Percentiles rank a stretch among this genome's conserved stretches.
Evolutionary conservation across 1,140 invertebrate genomes (phyloP).

Genomic region (Dendrolimus kikuchii): DNA sequence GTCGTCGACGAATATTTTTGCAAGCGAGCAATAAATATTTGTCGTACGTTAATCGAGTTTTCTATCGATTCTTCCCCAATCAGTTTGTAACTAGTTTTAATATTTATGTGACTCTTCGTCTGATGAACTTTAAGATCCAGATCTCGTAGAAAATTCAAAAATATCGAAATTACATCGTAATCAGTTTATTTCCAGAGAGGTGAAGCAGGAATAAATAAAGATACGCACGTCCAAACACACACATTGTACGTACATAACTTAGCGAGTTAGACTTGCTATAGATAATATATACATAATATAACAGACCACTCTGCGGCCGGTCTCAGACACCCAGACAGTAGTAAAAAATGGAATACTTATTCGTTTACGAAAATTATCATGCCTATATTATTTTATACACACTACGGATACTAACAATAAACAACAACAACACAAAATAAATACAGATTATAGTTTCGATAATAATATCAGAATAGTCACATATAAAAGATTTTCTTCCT

Average conservation of each 20-base stretch:
- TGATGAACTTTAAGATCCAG: too few species aligned
- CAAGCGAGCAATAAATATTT: slow-evolving; percentile 12
- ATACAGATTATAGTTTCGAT: background rate
- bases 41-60: background rate
- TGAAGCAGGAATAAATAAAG: background rate
- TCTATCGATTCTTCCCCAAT: background rate
- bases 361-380: too few species aligned
- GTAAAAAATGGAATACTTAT: too few species aligned
- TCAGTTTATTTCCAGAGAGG: background rate
- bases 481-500: too few species aligned
- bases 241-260: background rate
- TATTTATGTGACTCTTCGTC: background rate
- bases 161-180: too few species aligned
- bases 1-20: slow-evolving; percentile 18
- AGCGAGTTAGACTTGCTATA: background rate
- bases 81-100: background rate
- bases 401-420: too few species aligned
- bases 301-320: too few species aligned
- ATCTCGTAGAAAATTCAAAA: too few species aligned
- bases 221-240: background rate
- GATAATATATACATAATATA: too few species aligned
- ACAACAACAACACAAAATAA: too few species aligned
- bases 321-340: background rate
- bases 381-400: too few species aligned
- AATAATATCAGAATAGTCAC: too few species aligned